These are phyloP conservation scores for Zaprionus capensis DNA, from an alignment of 1,140 invertebrate genomes.

Conservation along the genomic window DNA sequence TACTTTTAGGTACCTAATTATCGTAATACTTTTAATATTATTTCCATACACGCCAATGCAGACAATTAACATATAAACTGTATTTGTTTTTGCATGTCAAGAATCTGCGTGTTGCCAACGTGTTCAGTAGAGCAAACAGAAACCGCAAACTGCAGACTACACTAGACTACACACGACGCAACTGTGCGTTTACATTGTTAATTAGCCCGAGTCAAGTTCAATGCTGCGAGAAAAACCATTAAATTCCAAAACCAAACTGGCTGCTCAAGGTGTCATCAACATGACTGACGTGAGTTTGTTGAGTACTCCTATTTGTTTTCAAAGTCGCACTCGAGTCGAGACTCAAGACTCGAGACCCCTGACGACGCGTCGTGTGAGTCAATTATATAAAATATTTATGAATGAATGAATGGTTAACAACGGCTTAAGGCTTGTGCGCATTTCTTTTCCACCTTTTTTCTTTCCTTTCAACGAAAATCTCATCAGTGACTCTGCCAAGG, in stretches of 20 bases:
- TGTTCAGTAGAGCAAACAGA: conserved; percentile 56
- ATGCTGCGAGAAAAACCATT: conserved; percentile 43
- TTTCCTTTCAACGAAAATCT: conserved; percentile 30
- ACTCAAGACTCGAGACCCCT: conserved; percentile 13
- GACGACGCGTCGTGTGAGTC: conserved; percentile 65
- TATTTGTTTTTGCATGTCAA: not conserved
- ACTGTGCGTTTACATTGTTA: conserved; percentile 45
- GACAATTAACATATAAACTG: not conserved
- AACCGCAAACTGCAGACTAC: conserved; percentile 17
- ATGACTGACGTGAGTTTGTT: conserved; percentile 55
- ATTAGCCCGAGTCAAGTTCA: conserved; percentile 71
- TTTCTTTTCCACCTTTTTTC: conserved; percentile 18
- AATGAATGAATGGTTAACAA: conserved; percentile 53
- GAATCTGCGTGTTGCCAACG: conserved; percentile 17
- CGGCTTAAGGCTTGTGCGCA: conserved; percentile 34
- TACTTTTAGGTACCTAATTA: not conserved
- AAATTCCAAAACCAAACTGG: conserved; percentile 34
- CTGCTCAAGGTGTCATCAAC: conserved; percentile 62
- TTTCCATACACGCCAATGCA: not conserved
- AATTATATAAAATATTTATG: conserved; percentile 78
- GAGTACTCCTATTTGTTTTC: conserved; percentile 53
- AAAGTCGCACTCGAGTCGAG: conserved; percentile 41
- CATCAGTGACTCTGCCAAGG: conserved; percentile 36
- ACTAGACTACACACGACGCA: conserved; percentile 31
- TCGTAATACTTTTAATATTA: not conserved